phyloP scores from a whole-genome alignment of 2,888 invertebrate genomes.

The Eupithecia tripunctaria region DNA sequence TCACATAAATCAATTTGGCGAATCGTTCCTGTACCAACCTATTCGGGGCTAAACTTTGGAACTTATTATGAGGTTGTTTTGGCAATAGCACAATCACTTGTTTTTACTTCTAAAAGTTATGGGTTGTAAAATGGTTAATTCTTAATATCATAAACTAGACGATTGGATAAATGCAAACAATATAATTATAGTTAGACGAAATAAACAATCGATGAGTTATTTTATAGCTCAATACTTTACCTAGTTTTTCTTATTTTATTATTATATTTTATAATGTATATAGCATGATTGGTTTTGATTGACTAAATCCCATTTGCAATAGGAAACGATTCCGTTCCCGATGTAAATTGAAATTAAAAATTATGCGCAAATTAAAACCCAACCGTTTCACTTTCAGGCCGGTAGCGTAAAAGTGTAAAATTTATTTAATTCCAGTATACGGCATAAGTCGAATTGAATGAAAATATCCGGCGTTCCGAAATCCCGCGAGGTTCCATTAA shows the following conservation, averaged over 20 bases:
- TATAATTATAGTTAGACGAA: background rate
- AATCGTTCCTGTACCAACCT: conserved; percentile 13
- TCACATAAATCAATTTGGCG: conserved; percentile 29
- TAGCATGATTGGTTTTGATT: background rate
- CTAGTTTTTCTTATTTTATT: background rate
- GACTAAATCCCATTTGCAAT: background rate
- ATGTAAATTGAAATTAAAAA: conserved; percentile 15
- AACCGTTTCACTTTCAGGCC: conserved; percentile 46
- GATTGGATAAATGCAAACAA: conserved; percentile 1
- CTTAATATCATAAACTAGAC: conserved; percentile 21
- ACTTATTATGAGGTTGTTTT: conserved; percentile 21
- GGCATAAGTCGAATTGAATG: conserved; percentile 74
- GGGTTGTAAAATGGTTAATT: conserved; percentile 31
- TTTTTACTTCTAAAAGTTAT: conserved; percentile 33
- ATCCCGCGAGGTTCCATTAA: conserved; percentile 76
- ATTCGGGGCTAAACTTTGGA: conserved; percentile 18
- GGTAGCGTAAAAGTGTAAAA: conserved; percentile 56
- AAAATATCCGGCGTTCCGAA: conserved; percentile 75
- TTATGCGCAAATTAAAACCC: conserved; percentile 27
- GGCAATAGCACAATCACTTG: conserved; percentile 18
- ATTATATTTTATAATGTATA: conserved; percentile 1
- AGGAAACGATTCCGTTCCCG: background rate
- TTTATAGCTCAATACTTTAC: too few species aligned
- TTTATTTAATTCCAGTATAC: conserved; percentile 63
- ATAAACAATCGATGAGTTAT: background rate